Conservation (phyloP, 1,140 invertebrate species). For the Subanguina moxae region DNA sequence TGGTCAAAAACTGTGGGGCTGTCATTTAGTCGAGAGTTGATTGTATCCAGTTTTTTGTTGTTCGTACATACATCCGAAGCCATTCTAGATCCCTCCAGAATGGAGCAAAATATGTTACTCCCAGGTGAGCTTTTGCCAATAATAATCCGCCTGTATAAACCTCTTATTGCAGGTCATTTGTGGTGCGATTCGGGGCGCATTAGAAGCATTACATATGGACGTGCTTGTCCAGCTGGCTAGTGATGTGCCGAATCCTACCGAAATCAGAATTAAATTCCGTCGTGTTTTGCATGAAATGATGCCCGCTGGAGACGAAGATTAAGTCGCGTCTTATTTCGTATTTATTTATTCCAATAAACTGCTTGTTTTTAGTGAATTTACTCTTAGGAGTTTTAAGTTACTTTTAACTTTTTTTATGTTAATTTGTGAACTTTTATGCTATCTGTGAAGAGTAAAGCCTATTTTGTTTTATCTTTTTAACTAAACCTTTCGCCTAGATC, state of each 20-base stretch:
- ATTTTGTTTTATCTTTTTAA: too few relatives aligned
- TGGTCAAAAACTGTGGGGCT: too few relatives aligned
- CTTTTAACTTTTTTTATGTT: too few relatives aligned
- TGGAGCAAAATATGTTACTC: constrained; percentile 80
- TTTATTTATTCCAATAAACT: background rate
- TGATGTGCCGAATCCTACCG: constrained; percentile 93
- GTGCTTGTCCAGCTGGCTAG: constrained; percentile 70
- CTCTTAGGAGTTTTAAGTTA: background rate
- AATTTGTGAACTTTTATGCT: too few relatives aligned
- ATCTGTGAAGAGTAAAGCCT: too few relatives aligned
- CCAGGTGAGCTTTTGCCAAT: constrained; percentile 62
- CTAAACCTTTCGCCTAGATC: too few relatives aligned
- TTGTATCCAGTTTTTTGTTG: too few relatives aligned
- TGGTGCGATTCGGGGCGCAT: constrained; percentile 90
- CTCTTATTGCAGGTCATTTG: constrained; percentile 68
- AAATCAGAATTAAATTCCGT: constrained; percentile 89
- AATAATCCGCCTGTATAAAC: background rate
- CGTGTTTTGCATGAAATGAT: constrained; percentile 92
- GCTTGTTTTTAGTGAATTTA: constrained; percentile 8
- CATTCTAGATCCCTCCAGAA: constrained; percentile 73
- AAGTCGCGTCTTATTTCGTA: constrained; percentile 15
- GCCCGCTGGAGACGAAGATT: constrained; percentile 93
- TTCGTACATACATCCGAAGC: too few relatives aligned
- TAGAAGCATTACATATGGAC: constrained; percentile 89
- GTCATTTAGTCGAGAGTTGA: too few relatives aligned